Base-by-base conservation (phyloP, 1,140 invertebrate genomes). In the Caligus rogercresseyi region DNA sequence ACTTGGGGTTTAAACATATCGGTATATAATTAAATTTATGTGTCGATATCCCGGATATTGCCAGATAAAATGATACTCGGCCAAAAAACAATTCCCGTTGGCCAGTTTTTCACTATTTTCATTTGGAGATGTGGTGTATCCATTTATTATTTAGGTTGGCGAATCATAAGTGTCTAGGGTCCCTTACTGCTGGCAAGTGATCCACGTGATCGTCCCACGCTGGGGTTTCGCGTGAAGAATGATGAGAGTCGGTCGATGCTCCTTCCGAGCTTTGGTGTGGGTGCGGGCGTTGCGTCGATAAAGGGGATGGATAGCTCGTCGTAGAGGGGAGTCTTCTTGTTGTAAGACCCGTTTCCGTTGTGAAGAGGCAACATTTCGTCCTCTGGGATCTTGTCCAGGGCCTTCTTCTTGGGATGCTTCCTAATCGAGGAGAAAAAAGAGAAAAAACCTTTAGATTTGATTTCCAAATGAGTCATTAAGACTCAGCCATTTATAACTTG, bases 251-350 rank as follows among this genome's bases (percentile, higher is more conserved):
- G 2, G 4, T 60, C 57, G 24, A 43, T 31, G 21, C 57, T 60
- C 3, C 57, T 25, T 43, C 57, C 57, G 16, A 55, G 19, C 25
- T 63, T 63, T 7, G 61, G 61, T 1, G 61, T 63, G 1, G 61
- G 61, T 14, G 61, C 19, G 18, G 52, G 61, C 3, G 52, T 21
- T n/a, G 61, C 61, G 25, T 63, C 61, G 21, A 63, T 63, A 23
- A 63, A 63, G 24, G 61, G 61, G 21, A 63, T 63, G 18, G 61
- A 63, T 1, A 63, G 61, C 25, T 63, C 61, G 24, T 63, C 61
- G 23, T 63, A 63, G 1, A 63, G 24, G 2, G 61, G 61, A 4
- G 19, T 63, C 20, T 61, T 61, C 53, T 53, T 25, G 16, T 25
- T 25, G 31, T 43, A 43, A 7, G 31, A 43, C n/a, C 15, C 54